Base-by-base conservation (phyloP, 2,113 vertebrate species). In the Acinonyx jubatus region DNA sequence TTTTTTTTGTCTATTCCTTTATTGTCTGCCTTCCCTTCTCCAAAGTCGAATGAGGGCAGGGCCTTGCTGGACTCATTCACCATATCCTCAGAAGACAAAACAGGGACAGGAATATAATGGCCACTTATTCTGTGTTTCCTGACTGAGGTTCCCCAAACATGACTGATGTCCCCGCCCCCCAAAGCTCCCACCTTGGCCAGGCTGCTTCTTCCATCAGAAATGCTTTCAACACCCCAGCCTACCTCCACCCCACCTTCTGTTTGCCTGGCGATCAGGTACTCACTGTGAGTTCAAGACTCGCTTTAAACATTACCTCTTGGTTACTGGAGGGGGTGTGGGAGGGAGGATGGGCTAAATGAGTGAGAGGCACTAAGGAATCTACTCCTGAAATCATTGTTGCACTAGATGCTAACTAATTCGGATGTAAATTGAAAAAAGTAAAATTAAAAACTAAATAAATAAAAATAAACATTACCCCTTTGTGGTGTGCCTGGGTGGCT, bases 181-280 rank as follows among this genome's bases (percentile, higher is more conserved):
- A 0, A 0, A n/a, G 50, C 13, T 31, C 68, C 31, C 74, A 5
- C 14, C 12, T 65, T 7, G 18, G 36, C 36, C 8, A 1, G 0
- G 0, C 7, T 16, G 52, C 29, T 10, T 25, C 48, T 86, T 41
- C 14, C 4, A 5, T 33, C 48, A 6, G 41, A 16, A 38, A 5
- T 0, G 13, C 23, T 18, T 55, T 79, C 8, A 2, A 31, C 8
- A 12, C 31, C 11, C 36, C 27, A 16, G 21, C 18, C 69, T 57
- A 27, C 29, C 21, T 3, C 14, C 41, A 9, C 38, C 57, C 41
- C 83, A 18, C 21, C 25, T 13, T 12, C 55, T 76, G 13, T 15
- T 48, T 76, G 38, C 80, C 48, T 13, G n/a, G 25, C 0, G 29
- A 69, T 52, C 12, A 25, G 27, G 48, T 1, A 1, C 33, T 29